These are phyloP conservation scores for Atlantisia rogersi DNA, from an alignment of 2,113 vertebrate species.

Conservation along the genomic window DNA sequence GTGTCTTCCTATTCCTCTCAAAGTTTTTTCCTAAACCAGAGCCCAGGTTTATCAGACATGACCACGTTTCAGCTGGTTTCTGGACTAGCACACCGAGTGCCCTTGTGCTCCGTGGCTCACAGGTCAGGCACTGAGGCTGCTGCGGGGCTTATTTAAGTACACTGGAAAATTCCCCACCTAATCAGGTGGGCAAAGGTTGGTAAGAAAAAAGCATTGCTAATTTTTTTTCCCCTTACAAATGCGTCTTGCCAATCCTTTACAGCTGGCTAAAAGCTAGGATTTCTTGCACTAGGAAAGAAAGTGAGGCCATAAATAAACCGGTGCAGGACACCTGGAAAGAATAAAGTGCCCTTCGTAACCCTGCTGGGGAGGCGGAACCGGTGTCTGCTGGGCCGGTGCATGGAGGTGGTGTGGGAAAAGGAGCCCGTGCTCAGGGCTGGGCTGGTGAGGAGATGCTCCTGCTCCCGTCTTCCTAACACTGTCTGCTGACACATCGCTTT, in stretches of 20 bases:
- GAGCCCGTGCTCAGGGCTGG: slow-evolving; percentile 17
- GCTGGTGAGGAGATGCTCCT: background rate
- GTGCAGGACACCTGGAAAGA: slow-evolving; percentile 78
- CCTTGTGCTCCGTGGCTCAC: rapidly evolving
- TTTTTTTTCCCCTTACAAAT: slow-evolving; percentile 66
- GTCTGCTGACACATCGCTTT: background rate
- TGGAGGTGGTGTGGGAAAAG: background rate
- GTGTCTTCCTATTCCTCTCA: background rate
- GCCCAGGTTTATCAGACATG: background rate
- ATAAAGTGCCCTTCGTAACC: slow-evolving; percentile 71
- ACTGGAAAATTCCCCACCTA: slow-evolving; percentile 47
- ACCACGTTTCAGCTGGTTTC: slow-evolving; percentile 32
- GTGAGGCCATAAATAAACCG: slow-evolving; percentile 77
- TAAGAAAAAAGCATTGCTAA: slow-evolving; percentile 38
- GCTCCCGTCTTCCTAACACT: background rate
- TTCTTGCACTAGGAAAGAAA: slow-evolving; percentile 73
- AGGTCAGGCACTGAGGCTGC: slow-evolving; percentile 46
- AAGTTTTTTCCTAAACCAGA: slow-evolving; percentile 14
- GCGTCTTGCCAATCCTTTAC: slow-evolving; percentile 69
- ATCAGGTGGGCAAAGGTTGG: slow-evolving; percentile 48
- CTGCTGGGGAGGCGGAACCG: slow-evolving; percentile 34
- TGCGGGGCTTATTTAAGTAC: slow-evolving; percentile 47
- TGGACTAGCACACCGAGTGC: slow-evolving; percentile 25
- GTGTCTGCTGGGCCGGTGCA: slow-evolving; percentile 29
- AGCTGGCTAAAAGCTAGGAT: slow-evolving; percentile 78